A percentile compares a stretch with the other conserved stretches of the same genome.
Conservation (phyloP, 2,797 vertebrate genomes). For the Apogon talboti region DNA sequence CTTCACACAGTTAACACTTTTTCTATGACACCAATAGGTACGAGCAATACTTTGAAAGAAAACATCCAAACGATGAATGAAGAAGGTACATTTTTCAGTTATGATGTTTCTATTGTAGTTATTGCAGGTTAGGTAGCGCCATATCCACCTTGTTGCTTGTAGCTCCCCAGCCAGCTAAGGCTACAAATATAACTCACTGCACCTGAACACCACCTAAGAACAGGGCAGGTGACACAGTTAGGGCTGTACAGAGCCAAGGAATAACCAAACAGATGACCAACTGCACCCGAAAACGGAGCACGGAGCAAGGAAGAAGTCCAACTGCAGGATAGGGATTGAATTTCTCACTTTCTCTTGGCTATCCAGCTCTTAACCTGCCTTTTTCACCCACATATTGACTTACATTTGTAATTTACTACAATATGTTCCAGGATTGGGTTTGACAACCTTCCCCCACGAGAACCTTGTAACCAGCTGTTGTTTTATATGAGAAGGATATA, state of each 20-base stretch:
- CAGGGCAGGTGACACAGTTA: neutral
- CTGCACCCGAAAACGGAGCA: neutral
- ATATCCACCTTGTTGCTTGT: too few relatives aligned
- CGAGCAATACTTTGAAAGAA: constrained; percentile 1
- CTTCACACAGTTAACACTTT: neutral
- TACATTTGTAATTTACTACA: constrained; percentile 22
- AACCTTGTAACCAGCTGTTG: constrained; percentile 42
- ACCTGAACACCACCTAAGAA: neutral
- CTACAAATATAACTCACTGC: constrained; percentile 1
- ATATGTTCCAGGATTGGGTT: constrained; percentile 8
- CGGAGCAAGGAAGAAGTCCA: neutral
- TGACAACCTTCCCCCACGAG: constrained; percentile 34
- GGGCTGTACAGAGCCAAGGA: constrained; percentile 4
- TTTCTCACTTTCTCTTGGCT: too few relatives aligned
- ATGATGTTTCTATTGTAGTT: too few relatives aligned
- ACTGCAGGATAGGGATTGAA: neutral
- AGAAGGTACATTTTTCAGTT: too few relatives aligned
- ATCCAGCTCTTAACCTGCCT: constrained; percentile 8
- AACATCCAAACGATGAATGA: neutral
- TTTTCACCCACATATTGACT: constrained; percentile 10
- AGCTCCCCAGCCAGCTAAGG: neutral
- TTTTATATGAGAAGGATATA: constrained; percentile 13
- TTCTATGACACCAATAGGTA: constrained; percentile 3
- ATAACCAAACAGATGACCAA: constrained; percentile 25
- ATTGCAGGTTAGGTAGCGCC: too few relatives aligned